Evolutionary conservation across 1,140 invertebrate species (phyloP), one percentile per base, ranked within the genome.

Genomic region (Panagrolaimus sp.): DNA sequence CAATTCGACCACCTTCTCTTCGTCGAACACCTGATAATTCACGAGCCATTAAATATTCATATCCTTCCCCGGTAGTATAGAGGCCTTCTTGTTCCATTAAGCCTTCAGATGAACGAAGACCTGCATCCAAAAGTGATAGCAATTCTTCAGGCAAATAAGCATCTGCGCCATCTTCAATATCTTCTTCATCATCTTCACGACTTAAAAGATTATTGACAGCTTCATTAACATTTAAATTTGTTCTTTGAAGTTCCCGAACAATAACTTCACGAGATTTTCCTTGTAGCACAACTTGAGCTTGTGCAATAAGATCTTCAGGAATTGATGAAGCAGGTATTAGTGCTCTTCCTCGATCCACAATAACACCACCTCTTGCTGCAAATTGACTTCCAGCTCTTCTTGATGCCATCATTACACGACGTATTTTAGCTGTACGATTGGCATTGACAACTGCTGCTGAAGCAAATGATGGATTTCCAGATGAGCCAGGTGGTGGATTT

Each of bases 201-300:
- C 93, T 96, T 70, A 99, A 86, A 51, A 99, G 86, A 87, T 99
- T 99, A 85, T 99, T 99, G 13, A 98, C 96, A 62, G 96, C 96
- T 79, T 98, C 87, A 84, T 99, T 99, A 11, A 99, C 96, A 87
- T 99, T 96, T 68, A 99, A 86, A 83, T 88, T 88, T 83, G 87
- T 87, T 82, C 92, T 90, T 88, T 97, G 94, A 71, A 99, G 85
- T 86, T 99, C 96, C 82, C 95, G 87, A 78, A 99, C 94, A 76
- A 99, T 99, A 25, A 98, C 88, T 87, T 92, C 97, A 73, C 96
- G 87, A 77, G 93, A 97, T 85, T 98, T 98, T 66, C 96, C 96
- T 86, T 97, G 93, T 42, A 96, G 84, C 9, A 96, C 93, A 66
- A 86, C 84, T 65, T 82, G 80, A 42, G 79, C 81, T 62, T 82